Conservation (phyloP, 2,797 vertebrate species). For the Sebastiscus albofasciatus region DNA sequence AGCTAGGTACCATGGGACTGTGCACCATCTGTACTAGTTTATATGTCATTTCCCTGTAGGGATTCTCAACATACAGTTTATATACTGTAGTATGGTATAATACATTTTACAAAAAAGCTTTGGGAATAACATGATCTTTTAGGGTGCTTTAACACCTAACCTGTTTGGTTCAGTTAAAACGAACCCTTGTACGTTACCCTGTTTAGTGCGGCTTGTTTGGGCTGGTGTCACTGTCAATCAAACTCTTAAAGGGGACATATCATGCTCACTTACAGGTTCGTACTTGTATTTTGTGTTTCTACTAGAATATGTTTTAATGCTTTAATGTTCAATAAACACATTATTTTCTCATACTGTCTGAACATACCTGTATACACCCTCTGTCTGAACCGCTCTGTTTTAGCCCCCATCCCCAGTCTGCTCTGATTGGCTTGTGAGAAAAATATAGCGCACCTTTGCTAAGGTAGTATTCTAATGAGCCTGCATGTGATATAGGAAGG, state of each 20-base stretch:
- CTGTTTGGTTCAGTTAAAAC: not conserved
- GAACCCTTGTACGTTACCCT: not conserved
- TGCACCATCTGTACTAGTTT: too few species aligned
- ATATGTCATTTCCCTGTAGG: not conserved
- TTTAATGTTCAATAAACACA: too few species aligned
- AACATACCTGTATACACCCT: too few species aligned
- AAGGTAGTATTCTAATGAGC: too few species aligned
- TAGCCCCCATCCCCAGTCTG: accelerated
- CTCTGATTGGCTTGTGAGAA: too few species aligned
- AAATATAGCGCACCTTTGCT: too few species aligned
- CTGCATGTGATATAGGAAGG: accelerated
- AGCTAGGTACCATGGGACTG: too few species aligned
- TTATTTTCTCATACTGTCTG: too few species aligned
- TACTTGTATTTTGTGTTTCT: too few species aligned
- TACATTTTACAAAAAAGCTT: not conserved
- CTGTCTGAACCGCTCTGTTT: too few species aligned
- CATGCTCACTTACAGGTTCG: too few species aligned
- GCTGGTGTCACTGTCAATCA: not conserved
- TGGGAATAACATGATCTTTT: not conserved
- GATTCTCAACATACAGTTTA: conserved; percentile 25
- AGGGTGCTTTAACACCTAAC: not conserved
- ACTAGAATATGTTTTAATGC: too few species aligned
- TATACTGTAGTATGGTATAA: not conserved
- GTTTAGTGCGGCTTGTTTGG: not conserved
- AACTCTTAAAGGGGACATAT: not conserved